Base-by-base conservation (phyloP, 2,888 invertebrate genomes). In the Hirtodrosophila alboralis region DNA sequence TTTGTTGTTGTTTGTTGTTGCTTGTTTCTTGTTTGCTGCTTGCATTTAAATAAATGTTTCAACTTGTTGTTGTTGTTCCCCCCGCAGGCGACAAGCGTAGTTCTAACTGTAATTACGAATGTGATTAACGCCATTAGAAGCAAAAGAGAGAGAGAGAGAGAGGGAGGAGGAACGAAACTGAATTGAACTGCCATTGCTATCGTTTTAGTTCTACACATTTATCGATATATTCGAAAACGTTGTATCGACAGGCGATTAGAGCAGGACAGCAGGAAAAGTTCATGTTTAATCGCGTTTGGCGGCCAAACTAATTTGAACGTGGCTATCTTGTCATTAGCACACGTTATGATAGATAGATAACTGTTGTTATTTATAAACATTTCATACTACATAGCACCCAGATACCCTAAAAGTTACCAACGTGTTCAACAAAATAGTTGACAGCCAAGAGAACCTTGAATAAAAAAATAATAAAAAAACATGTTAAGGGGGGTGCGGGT, bases 381-480 rank as follows among this genome's bases (percentile, higher is more conserved):
- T n/a, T n/a, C n/a, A n/a, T n/a, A n/a, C n/a, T n/a, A n/a, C n/a
- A n/a, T n/a, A n/a, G n/a, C n/a, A n/a, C n/a, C 18, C 40, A 65
- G 72, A 71, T 44, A 65, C 72, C 53, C 60, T 40, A 70, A 43
- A 69, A 71, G 72, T 51, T 59, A 59, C 26, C 18, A 45, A 58
- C 43, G 26, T 56, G n/a, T n/a, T n/a, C n/a, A n/a, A n/a, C n/a
- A n/a, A n/a, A n/a, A n/a, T n/a, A n/a, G n/a, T n/a, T n/a, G n/a
- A n/a, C 66, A 58, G 58, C 38, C 16, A 14, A 4, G 4, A 16
- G 10, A 56, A 60, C 68, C 68, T 69, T 71, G 68, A 23, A 14
- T 14, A 44, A 37, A 10, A 51, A 8, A n/a, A n/a, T n/a, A n/a
- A n/a, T n/a, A n/a, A n/a, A n/a, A n/a, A n/a, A n/a, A n/a, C n/a